Base-by-base conservation (phyloP, 2,113 vertebrate genomes). In the Rostratula benghalensis region DNA sequence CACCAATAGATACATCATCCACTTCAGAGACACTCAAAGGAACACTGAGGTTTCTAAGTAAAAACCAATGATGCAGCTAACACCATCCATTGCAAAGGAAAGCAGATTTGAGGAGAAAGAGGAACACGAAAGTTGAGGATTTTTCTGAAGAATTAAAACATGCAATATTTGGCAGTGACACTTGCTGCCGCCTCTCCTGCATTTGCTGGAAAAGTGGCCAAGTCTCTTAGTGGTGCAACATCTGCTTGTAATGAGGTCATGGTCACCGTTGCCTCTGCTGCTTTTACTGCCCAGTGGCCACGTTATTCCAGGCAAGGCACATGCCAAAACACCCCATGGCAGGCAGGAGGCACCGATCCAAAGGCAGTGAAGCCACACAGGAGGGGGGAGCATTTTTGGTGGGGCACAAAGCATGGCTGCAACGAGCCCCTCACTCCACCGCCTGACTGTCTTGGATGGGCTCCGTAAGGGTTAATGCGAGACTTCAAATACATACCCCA, bases 211-310 rank as follows among this genome's bases (percentile, higher is more conserved):
- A 39, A 46, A 83, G 31, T 7, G 70, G 25, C 56, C 13, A 21
- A 84, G n/a, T 19, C n/a, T 73, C 35, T 50, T 4, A 24, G 51
- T 19, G 51, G 28, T 59, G 57, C 39, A 69, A 75, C 33, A 53
- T 10, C 53, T n/a, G 48, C 13, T 2, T 0, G 0, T 31, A 31
- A 4, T 2, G 1, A 30, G 39, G n/a, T 48, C 45, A 12, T 2
- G 68, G 63, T 30, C 63, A 8, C 33, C n/a, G 7, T 3, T 60
- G 64, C 3, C 0, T 61, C 61, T 76, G n/a, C 41, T 85, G 65
- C 61, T 57, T 43, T 56, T 50, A 1, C 43, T 65, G 37, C 7
- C 37, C 2, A 0, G 15, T 27, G 57, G 27, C 51, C 54, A 35
- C 10, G 17, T 12, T 28, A 12, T 39, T 63, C 37, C 76, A 54